Percentiles rank a stretch among this genome's conserved stretches.
phyloP scores from a whole-genome alignment of 1,140 invertebrate species.

The Callitettix versicolor region DNA sequence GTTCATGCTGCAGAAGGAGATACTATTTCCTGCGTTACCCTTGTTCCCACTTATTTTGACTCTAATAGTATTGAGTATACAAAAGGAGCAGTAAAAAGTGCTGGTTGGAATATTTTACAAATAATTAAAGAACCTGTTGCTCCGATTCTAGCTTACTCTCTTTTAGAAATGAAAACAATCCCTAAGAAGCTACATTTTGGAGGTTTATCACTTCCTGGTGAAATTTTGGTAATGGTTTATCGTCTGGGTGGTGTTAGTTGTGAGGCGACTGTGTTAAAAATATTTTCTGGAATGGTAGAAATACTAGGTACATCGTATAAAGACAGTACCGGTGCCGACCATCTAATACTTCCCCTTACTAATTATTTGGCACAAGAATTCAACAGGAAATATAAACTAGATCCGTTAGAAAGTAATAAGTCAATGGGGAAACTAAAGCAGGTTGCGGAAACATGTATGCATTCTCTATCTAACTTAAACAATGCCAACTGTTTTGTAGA shows the following conservation, averaged over 20 bases:
- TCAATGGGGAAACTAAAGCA: not conserved
- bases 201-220: no score
- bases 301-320: not conserved
- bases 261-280: not conserved
- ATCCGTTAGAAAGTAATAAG: not conserved
- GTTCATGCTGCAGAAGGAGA: not conserved
- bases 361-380: conserved; percentile 3
- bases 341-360: not conserved
- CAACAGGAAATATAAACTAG: conserved; percentile 4
- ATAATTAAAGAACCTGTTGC: conserved; percentile 3
- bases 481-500: conserved; percentile 7
- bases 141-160: not conserved
- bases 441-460: conserved; percentile 2
- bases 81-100: not conserved
- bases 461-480: not conserved
- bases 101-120: conserved; percentile 7
- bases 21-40: not conserved
- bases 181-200: not conserved
- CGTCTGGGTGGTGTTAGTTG: not conserved
- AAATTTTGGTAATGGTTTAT: not conserved
- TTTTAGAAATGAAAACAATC: not conserved
- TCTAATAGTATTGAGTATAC: not conserved
- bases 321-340: not conserved
- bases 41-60: not conserved
- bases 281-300: not conserved